Conservation (phyloP, 2,113 vertebrate species). For the Gnathonemus echidnorhynchus region DNA sequence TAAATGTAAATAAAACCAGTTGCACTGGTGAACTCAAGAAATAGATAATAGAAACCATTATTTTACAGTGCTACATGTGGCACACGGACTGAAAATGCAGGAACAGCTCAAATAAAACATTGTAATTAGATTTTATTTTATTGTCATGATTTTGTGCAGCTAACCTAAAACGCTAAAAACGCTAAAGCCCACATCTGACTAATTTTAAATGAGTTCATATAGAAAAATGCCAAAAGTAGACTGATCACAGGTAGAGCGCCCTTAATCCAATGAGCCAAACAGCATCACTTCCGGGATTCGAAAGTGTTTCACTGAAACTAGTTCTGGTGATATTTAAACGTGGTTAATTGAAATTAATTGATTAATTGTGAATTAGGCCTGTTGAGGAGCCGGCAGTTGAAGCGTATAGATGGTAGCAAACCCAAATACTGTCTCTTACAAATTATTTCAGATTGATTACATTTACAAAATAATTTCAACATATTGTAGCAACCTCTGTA, state of each 20-base stretch:
- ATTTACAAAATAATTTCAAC: neutral
- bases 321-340: neutral
- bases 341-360: neutral
- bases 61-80: neutral
- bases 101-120: neutral
- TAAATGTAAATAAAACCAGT: neutral
- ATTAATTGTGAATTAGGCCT: neutral
- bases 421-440: constrained; percentile 7
- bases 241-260: neutral
- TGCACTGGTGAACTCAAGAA: neutral
- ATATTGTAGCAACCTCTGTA: neutral
- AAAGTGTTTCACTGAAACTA: neutral
- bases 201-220: neutral
- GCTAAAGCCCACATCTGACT: neutral
- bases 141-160: neutral
- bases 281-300: neutral
- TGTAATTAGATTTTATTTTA: neutral
- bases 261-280: neutral
- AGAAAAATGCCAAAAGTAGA: neutral
- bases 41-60: neutral
- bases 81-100: neutral
- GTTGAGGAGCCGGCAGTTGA: neutral
- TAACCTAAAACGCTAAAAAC: neutral
- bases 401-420: neutral
- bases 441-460: neutral